These are phyloP conservation scores for Bryconaethiops microstoma DNA, from an alignment of 2,797 vertebrate species.

Conservation along the genomic window DNA sequence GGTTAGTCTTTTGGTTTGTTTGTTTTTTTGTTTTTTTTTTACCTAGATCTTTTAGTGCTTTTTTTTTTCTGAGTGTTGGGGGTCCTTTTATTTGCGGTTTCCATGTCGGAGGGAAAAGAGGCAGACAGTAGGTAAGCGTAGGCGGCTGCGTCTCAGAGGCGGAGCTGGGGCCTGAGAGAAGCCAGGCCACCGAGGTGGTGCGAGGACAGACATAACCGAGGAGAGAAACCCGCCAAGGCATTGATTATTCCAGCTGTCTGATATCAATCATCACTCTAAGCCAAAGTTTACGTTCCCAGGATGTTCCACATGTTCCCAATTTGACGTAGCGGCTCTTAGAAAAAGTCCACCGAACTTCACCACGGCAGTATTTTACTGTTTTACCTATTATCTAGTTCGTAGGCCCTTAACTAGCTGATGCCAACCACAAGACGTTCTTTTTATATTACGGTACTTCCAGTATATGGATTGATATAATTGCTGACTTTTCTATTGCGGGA, in stretches of 20 bases:
- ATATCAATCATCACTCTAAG: constrained; percentile 85
- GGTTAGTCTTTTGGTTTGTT: constrained; percentile 75
- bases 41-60: constrained; percentile 30
- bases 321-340: constrained; percentile 77
- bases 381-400: constrained; percentile 82
- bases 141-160: constrained; percentile 1
- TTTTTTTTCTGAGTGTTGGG: constrained; percentile 25
- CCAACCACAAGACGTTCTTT: constrained; percentile 87
- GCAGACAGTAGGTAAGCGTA: constrained; percentile 61
- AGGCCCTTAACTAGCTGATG: constrained; percentile 78
- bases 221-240: constrained; percentile 80
- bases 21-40: constrained; percentile 64
- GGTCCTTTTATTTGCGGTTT: constrained; percentile 47
- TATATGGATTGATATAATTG: constrained; percentile 94
- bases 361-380: constrained; percentile 83
- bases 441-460: constrained; percentile 90
- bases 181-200: constrained; percentile 52
- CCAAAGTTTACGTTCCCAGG: constrained; percentile 89
- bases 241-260: constrained; percentile 79
- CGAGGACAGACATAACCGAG: constrained; percentile 52
- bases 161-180: constrained; percentile 49
- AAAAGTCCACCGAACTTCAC: constrained; percentile 76
- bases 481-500: constrained; percentile 94
- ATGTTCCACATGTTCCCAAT: constrained; percentile 76
- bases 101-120: constrained; percentile 5